Evolutionary conservation across 2,113 vertebrate species (phyloP), one percentile per base, ranked within the genome.

Genomic region (Aythya baeri): DNA sequence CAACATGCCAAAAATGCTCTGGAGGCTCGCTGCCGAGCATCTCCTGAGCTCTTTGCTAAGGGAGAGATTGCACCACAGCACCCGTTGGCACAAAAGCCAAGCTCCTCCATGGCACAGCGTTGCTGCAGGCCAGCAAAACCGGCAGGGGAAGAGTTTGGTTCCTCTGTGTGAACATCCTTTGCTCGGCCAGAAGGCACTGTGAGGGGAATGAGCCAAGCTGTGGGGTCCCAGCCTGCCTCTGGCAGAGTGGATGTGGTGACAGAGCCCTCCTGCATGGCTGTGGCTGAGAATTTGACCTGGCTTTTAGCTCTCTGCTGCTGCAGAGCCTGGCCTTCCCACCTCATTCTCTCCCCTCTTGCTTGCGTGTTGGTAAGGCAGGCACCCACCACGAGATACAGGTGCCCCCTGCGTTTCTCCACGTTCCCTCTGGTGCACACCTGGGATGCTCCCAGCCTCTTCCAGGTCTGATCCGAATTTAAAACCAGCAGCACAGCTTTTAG

Each of bases 11-110:
- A 34, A 20, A 11, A 0, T 38, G 54, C 50, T 50, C 55, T 1
- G 1, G 49, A 46, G 34, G 27, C 75, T 78, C 5, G 0, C 17
- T 73, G 59, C 54, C 52, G 38, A 14, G 2, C 63, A 13, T 55
- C 41, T 66, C 29, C 52, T 29, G 49, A 77, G 49, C 31, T n/a
- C 11, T 44, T 67, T 62, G 13, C 15, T 43, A 34, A 17, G 26
- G 31, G 12, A 34, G 41, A 44, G 31, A 31, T 80, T 1, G 1
- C 14, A 26, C 34, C 3, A 2, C 0, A 0, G 43, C 54, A 54
- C 52, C 0, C 0, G 21, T 29, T 8, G 41, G 66, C 41, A 22
- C 31, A 36, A 78, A 67, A 83, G 32, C 59, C 49, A 58, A 6
- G 61, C 41, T 68, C 34, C 27, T 77, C 66, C 32, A 8, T 1